Conservation (phyloP, 1,140 invertebrate species). For the Wiebesia pumilae region DNA sequence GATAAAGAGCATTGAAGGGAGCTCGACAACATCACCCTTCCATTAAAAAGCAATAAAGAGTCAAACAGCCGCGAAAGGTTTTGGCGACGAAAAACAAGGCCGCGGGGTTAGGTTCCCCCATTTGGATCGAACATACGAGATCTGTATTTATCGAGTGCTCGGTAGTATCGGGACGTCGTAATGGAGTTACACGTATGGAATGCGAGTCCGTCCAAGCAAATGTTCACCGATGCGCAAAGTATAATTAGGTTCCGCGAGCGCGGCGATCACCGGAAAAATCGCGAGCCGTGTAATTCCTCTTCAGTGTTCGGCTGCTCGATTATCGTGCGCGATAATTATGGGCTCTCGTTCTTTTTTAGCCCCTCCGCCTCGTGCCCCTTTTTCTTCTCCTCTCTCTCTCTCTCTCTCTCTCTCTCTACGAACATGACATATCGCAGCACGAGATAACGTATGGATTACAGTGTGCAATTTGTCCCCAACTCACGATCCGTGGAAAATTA, state of each 20-base stretch:
- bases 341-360: no score
- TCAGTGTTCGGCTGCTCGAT: neutral
- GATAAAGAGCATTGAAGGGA: neutral
- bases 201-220: neutral
- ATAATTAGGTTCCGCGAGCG: conserved; percentile 32
- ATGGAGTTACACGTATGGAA: neutral
- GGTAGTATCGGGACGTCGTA: neutral
- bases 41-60: conserved; percentile 9
- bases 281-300: conserved; percentile 41
- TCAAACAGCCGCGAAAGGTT: neutral
- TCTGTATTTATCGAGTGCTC: no score
- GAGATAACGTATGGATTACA: neutral
- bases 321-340: conserved; percentile 40
- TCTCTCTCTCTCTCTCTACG: no score
- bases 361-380: neutral
- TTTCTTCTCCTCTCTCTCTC: neutral
- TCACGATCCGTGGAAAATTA: conserved; percentile 29
- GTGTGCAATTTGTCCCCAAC: conserved; percentile 5
- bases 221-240: conserved; percentile 26
- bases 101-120: no score
- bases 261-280: conserved; percentile 21
- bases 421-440: no score
- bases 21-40: no score
- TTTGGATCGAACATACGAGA: no score
- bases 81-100: neutral